Base-by-base conservation (phyloP, 2,113 vertebrate species). In the Corapipo altera region DNA sequence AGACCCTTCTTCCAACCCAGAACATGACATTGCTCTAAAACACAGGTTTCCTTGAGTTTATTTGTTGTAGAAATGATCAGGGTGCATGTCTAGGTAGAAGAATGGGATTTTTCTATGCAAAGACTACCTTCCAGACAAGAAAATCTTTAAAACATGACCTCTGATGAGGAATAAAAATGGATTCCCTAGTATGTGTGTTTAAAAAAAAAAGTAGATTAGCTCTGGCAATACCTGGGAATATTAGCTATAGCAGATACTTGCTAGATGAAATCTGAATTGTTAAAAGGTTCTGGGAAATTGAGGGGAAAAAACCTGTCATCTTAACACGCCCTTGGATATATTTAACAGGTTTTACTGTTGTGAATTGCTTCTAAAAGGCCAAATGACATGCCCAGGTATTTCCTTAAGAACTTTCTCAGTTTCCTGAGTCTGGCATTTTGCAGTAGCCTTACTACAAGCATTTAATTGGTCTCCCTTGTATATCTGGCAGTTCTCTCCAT, bases 371-470 rank as follows among this genome's bases (percentile, higher is more conserved):
- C 69, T 95, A 33, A 77, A 43, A 32, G 49, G 49, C 76, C 55
- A 66, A 66, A 74, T 28, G 41, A 44, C 78, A 58, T 80, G 66
- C 22, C 27, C 82, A 57, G 83, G 27, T 92, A 95, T 95, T 91
- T 95, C 66, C 85, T 93, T 75, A 41, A 91, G 54, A 94, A 32
- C 52, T 67, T 75, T 67, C 75, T 94, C 52, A 61, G 87, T 75
- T 96, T 96, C 81, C 84, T 10, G 54, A 66, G 35, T 65, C 74
- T 90, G 54, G 58, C 41, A 71, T 83, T 96, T 79, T 79, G 55
- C 72, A 84, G 75, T 82, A 88, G 75, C 44, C 49, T 83, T 96
- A 43, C 49, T 75, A 48, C 41, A 39, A 90, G 72, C 39, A 77
- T 93, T 92, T 97, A 87, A 88, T 46, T 80, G 43, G 66, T 93